Evolutionary conservation across 1,140 invertebrate genomes (phyloP), one percentile per base, ranked within the genome.

Genomic region (Stenopsyche tienmushanensis): DNA sequence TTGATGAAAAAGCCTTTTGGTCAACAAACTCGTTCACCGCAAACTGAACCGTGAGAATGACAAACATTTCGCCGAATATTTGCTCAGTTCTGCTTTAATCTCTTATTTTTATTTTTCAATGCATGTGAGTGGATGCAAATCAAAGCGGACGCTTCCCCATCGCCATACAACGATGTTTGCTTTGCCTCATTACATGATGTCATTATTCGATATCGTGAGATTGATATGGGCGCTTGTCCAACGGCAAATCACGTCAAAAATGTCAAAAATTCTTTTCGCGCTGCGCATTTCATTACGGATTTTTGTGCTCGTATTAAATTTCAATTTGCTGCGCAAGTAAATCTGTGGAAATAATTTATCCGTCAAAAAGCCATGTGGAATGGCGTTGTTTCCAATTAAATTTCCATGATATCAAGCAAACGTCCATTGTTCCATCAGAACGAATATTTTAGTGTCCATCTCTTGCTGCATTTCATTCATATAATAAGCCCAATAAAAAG

Each of bases 371-470:
- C n/a, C n/a, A n/a, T n/a, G n/a, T n/a, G n/a, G n/a, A n/a, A n/a
- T n/a, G n/a, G n/a, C n/a, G n/a, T n/a, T n/a, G n/a, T n/a, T 34
- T 34, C 13, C 29, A 34, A 34, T 34, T 34, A 34, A 7, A 34
- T 34, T 5, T 45, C 17, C 44, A 23, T 53, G 50, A 53, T 10
- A 53, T 15, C 9, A 23, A 17, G 50, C 50, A 29, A 29, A 53
- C 26, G 50, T 26, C 13, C 50, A 53, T 53, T n/a, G 50, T 13
- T 20, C 50, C 50, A 53, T 53, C 26, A 53, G 23, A 24, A 25
- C 26, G 17, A 45, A 45, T 34, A 34, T 34, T 34, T 34, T 13
- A 34, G 29, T 34, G 29, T 5, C 29, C 29, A 34, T 34, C 29
- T 34, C 29, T 34, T 13, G 29, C 29, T 34, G 29, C 29, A 34